Evolutionary conservation across 2,888 invertebrate genomes (phyloP), one percentile per base, ranked within the genome.

Genomic region (Pardosa pseudoannulata): DNA sequence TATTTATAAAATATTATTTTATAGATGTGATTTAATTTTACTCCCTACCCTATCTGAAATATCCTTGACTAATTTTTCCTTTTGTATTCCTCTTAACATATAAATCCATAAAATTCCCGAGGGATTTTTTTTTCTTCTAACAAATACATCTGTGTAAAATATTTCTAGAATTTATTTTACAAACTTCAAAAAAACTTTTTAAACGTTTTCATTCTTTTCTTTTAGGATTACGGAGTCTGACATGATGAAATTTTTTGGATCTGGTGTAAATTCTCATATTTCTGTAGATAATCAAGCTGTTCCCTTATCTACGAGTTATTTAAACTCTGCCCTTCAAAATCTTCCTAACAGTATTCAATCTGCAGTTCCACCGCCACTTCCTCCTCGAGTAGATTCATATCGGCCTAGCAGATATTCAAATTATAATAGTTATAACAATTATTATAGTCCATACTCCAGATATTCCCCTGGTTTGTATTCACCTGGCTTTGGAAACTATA

Each of bases 341-440:
- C 23, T 23, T 36, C 5, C 19, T 32, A n/a, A 36, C 5, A n/a
- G 13, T 32, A 62, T 11, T 23, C 62, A 62, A 23, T 27, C 9
- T 62, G 62, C n/a, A n/a, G 70, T 50, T 0, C 70, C 83, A 16
- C 89, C 89, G 0, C 88, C 89, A 65, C 41, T 89, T 16, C 89
- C 89, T 27, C 88, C 83, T 2, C 79, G 87, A 32, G 74, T 65
- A 9, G 70, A 81, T 31, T 41, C 19, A 71, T 64, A 39, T n/a
- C 11, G 39, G 1, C 32, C 7, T 6, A 19, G 19, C 28, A 72
- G 65, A 23, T 70, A 68, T 36, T 78, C 88, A 50, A 32, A 31
- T 5, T 87, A 78, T 62, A 68, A 36, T 6, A 62, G 62, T 27
- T 64, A 23, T 23, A n/a, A n/a, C n/a, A n/a, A n/a, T n/a, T 78